phyloP scores from a whole-genome alignment of 2,888 invertebrate genomes.

The Aleiodes testaceus region DNA sequence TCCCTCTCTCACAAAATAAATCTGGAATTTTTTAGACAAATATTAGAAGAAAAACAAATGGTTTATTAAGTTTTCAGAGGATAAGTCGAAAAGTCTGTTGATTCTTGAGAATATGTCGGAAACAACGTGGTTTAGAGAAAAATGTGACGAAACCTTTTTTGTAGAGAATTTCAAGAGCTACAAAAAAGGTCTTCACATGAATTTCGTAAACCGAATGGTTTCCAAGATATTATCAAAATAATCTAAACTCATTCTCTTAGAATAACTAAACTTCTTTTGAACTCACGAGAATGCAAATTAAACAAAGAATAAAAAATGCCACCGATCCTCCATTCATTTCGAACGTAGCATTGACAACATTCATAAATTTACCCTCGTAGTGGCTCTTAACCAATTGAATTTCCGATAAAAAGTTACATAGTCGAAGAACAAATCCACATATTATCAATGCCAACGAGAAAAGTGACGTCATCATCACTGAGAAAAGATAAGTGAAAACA shows the following conservation, averaged over 20 bases:
- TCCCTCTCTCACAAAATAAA: conserved; percentile 7
- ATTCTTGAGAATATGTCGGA: no score
- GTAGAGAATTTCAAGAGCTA: no score
- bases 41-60: background rate
- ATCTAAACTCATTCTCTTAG: background rate
- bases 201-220: no score
- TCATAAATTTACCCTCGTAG: conserved; percentile 26
- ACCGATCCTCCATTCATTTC: conserved; percentile 42
- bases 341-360: conserved; percentile 30
- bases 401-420: conserved; percentile 32
- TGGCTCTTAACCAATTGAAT: conserved; percentile 22
- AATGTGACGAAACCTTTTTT: no score
- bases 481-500: conserved; percentile 16
- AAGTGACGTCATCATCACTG: conserved; percentile 32
- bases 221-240: no score
- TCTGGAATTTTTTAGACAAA: conserved; percentile 25
- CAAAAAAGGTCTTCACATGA: no score
- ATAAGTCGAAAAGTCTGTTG: background rate
- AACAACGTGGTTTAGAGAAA: no score
- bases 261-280: background rate
- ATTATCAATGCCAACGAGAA: conserved; percentile 32
- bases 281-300: conserved; percentile 34
- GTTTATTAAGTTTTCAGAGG: background rate
- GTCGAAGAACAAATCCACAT: conserved; percentile 32
- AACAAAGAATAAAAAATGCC: conserved; percentile 29